Base-by-base conservation (phyloP, 2,797 vertebrate genomes). In the Pipistrellus nathusii region DNA sequence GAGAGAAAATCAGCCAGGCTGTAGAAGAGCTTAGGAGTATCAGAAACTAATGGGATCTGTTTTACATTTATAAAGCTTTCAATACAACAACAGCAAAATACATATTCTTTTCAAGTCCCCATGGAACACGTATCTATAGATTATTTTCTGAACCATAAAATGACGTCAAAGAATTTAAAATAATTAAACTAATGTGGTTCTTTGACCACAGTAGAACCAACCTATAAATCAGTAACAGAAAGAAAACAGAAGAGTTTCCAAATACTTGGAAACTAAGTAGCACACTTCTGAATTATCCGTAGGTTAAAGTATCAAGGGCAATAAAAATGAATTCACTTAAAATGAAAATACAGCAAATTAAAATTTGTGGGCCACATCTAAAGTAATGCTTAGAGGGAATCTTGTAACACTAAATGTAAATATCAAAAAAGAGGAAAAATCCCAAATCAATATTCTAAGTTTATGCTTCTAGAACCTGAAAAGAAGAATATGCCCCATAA, bases 361-460 rank as follows among this genome's bases (percentile, higher is more conserved):
- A 88, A 64, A 75, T 87, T n/a, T 75, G 35, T 66, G 57, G 44
- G n/a, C 14, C 57, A 55, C 30, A 81, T 23, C 68, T 75, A 93
- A 46, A 64, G 57, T 77, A 66, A 30, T 88, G 57, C 68, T 55
- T 32, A 82, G 15, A 82, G 13, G 12, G 3, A 66, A 75, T 66
- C 69, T 82, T 82, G 27, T 8, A 75, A 46, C 48, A 46, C 21
- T 75, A 82, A 88, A 75, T 75, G 35, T 66, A 64, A 66, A 21
- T 27, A 68, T 57, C 57, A 75, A 48, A 88, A 82, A 88, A 82
- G 77, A 82, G 14, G 12, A 71, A 72, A 87, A 81, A 72, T 80
- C 27, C 27, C 55, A 64, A 73, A 48, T 41, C 21, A 64, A 1
- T 64, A 41, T 41, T 73, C 27, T 53, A 81, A n/a, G 5, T 14